Conservation (phyloP, 2,888 invertebrate genomes). For the Arctia plantaginis region DNA sequence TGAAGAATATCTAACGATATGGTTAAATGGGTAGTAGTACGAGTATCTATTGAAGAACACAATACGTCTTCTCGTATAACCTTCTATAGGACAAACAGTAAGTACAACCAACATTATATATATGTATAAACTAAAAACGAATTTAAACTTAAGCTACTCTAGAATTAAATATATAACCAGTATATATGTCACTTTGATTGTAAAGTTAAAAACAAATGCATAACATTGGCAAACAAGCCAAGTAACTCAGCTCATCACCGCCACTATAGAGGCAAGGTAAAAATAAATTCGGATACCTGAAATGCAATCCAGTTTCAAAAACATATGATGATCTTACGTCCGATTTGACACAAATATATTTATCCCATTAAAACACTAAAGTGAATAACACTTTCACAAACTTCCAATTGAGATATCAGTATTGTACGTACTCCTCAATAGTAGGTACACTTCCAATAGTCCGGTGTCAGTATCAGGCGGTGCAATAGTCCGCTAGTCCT, state of each 20-base stretch:
- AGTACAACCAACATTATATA: neutral
- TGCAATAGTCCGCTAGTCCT: slow-evolving; percentile 30
- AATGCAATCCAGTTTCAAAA: too few relatives aligned
- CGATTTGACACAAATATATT: neutral
- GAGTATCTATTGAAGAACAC: neutral
- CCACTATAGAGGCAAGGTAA: neutral
- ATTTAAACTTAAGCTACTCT: too few relatives aligned
- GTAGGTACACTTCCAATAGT: neutral
- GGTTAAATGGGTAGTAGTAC: too few relatives aligned
- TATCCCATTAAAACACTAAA: neutral
- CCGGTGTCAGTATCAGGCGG: neutral
- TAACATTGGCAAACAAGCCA: neutral
- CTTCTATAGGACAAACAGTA: neutral
- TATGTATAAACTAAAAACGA: neutral
- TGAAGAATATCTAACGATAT: neutral
- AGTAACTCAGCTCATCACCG: neutral
- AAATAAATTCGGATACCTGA: neutral
- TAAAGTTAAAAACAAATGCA: neutral
- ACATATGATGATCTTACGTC: neutral
- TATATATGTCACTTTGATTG: neutral
- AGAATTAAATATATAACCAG: neutral
- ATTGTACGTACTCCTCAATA: neutral
- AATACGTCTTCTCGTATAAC: neutral
- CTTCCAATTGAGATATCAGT: neutral
- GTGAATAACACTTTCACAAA: neutral